These are phyloP conservation scores for Aspidoscelis tigris DNA, from an alignment of 2,113 vertebrate species.

Conservation along the genomic window DNA sequence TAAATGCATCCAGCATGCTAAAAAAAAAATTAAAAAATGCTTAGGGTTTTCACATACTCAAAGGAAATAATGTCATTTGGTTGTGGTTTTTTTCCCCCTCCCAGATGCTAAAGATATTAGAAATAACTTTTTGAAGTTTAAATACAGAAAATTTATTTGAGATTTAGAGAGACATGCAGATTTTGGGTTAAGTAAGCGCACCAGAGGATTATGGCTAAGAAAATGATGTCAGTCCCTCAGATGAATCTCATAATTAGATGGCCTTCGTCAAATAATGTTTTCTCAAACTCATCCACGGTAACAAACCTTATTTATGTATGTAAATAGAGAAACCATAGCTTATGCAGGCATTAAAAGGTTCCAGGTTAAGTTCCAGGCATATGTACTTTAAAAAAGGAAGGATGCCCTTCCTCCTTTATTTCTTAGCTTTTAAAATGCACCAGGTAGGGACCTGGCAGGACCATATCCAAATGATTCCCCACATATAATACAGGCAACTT, in stretches of 20 bases:
- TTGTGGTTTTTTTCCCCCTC: not conserved
- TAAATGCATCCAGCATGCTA: not conserved
- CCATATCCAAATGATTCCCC: no score
- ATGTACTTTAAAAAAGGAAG: not conserved
- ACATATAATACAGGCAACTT: no score
- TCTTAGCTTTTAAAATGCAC: no score
- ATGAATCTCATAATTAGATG: not conserved
- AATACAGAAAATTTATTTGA: not conserved
- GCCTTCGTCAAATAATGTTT: not conserved
- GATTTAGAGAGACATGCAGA: not conserved
- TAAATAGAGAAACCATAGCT: not conserved
- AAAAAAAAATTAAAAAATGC: not conserved
- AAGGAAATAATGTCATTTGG: not conserved
- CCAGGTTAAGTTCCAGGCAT: not conserved
- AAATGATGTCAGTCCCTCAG: not conserved
- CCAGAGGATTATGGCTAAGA: not conserved
- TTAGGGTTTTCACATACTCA: not conserved
- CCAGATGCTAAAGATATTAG: not conserved
- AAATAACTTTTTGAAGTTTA: not conserved
- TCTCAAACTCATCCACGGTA: not conserved
- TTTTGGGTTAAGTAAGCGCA: not conserved
- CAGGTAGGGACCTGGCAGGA: no score
- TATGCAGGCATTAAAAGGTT: not conserved
- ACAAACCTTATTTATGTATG: not conserved
- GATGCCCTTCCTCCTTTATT: no score